Evolutionary conservation across 2,113 vertebrate species (phyloP).

Genomic region (Rana temporaria): DNA sequence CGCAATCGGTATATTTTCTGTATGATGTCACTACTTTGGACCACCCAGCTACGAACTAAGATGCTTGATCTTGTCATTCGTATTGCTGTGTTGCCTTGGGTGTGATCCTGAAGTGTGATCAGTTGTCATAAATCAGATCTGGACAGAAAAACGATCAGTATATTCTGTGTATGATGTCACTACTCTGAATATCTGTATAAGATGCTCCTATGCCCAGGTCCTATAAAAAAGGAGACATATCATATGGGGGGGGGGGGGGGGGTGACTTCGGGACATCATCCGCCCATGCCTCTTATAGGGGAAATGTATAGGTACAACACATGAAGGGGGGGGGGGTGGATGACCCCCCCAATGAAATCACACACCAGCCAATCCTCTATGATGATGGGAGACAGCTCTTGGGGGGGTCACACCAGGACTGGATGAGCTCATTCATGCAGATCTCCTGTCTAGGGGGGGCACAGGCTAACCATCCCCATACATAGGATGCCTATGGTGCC

Average conservation of each 20-base stretch:
- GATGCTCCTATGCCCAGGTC: too few relatives aligned
- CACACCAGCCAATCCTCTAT: constrained; percentile 6
- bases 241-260: background rate
- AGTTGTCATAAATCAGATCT: too few relatives aligned
- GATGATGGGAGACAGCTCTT: background rate
- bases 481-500: background rate
- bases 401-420: constrained; percentile 49
- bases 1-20: too few relatives aligned
- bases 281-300: background rate
- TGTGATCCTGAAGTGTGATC: too few relatives aligned
- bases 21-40: too few relatives aligned
- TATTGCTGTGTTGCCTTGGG: too few relatives aligned
- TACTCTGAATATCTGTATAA: too few relatives aligned
- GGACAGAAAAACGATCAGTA: too few relatives aligned
- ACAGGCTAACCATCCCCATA: background rate
- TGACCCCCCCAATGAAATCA: background rate
- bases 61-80: too few relatives aligned
- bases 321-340: background rate
- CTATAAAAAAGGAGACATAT: too few relatives aligned
- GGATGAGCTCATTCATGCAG: constrained; percentile 44
- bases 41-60: too few relatives aligned
- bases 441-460: constrained; percentile 18
- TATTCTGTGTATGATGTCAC: too few relatives aligned
- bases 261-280: background rate
- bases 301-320: background rate